Base-by-base conservation (phyloP, 30 jellyfish, hydroid and myxozoan species). In the Chrysaora quinquecirrha region DNA sequence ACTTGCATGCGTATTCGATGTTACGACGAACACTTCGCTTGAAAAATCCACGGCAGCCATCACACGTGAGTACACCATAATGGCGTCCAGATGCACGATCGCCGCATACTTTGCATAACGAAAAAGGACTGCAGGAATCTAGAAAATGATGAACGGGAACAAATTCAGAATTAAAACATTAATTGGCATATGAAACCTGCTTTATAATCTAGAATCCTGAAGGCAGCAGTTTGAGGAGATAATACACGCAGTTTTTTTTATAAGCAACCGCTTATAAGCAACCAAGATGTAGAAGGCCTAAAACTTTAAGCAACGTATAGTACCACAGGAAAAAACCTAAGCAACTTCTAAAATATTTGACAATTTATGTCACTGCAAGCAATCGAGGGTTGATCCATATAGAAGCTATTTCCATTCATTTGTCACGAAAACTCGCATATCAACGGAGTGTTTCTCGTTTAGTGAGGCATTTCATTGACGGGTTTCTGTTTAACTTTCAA, bases 1-100 rank as follows among this genome's bases (percentile, higher is more conserved):
- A 87, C 66, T 88, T 87, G 89, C 98, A 93, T 3, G 78, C 83
- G 69, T 93, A 87, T 22, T 64, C 84, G 25, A 83, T 87, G 75
- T 88, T 84, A 22, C 97, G 78, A 32, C 98, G 83, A 20, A 93
- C 98, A 62, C 97, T 93, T 32, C 98, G 71, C 38, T 93, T 93
- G 90, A 93, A 93, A 73, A 93, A 93, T 1, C 98, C 98, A 23
- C 98, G 89, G 93, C 98, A 93, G 3, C 98, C 98, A 69, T 93
- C 98, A 35, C 98, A 93, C 28, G 98, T 80, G 90, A 87, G 81
- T 9, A 93, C 97, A 2, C 97, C 97, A 73, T 93, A 93, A 78
- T 93, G 98, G 46, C 97, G 61, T 25, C 98, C 98, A 3, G 98
- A 93, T 18, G 98, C 97, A 19, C 98, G 83, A 87, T 93, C 98